phyloP scores from a whole-genome alignment of 2,113 vertebrate species.

The Myocastor coypus region DNA sequence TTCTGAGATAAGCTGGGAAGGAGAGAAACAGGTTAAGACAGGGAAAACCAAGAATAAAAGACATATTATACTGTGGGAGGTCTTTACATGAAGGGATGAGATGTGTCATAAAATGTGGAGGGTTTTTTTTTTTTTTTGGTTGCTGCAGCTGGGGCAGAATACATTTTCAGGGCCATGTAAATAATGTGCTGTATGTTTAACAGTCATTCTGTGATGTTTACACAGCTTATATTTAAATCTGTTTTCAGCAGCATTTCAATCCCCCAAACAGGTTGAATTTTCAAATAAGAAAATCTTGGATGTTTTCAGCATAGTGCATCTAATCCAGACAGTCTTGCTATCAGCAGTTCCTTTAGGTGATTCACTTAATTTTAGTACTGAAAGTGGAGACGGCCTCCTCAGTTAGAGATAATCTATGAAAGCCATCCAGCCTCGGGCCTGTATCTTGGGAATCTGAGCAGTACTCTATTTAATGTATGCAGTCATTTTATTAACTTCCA shows the following conservation, averaged over 20 bases:
- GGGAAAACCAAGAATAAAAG: background rate
- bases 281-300: background rate
- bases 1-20: background rate
- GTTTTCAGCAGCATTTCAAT: slow-evolving; percentile 14
- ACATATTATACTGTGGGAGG: background rate
- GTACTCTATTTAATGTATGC: slow-evolving; percentile 1
- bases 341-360: background rate
- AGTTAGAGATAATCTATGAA: slow-evolving; percentile 50
- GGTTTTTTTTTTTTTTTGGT: background rate
- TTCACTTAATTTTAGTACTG: slow-evolving; percentile 32
- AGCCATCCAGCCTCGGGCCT: background rate
- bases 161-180: background rate
- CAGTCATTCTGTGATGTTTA: slow-evolving; percentile 12
- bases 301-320: background rate
- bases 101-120: background rate
- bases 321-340: background rate
- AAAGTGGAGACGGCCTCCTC: slow-evolving; percentile 19
- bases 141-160: background rate
- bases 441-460: slow-evolving; percentile 42
- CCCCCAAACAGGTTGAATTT: slow-evolving; percentile 8
- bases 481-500: background rate
- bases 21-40: background rate
- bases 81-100: background rate
- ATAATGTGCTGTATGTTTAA: background rate
- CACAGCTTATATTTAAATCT: background rate